Evolutionary conservation across 2,113 vertebrate species (phyloP).

Genomic region (Litocranius walleri): DNA sequence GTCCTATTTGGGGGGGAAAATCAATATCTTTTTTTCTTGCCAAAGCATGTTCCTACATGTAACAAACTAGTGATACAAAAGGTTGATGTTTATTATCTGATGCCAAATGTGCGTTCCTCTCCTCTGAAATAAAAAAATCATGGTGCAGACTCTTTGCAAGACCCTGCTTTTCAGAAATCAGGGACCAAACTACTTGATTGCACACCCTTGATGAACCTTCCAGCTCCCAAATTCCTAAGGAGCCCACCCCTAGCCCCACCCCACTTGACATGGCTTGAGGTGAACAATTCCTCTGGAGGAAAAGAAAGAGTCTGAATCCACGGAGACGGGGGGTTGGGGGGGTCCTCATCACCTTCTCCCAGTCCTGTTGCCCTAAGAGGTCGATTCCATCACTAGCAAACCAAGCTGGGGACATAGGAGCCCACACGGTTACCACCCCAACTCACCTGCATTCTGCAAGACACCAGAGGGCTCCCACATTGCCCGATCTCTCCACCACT

Average conservation of each 20-base stretch:
- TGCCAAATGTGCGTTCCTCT: background rate
- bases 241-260: accelerated
- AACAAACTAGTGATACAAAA: background rate
- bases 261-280: background rate
- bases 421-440: accelerated
- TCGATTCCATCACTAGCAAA: background rate
- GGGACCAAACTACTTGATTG: background rate
- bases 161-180: background rate
- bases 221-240: background rate
- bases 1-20: background rate
- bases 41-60: conserved; percentile 21
- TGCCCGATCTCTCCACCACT: background rate
- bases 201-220: background rate
- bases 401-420: background rate
- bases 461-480: background rate
- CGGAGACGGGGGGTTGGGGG: accelerated
- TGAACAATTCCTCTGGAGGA: background rate
- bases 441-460: background rate
- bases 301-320: background rate
- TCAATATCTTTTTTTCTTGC: background rate
- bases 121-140: background rate
- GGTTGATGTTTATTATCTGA: background rate
- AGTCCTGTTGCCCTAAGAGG: background rate
- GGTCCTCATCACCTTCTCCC: background rate
- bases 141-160: background rate